phyloP scores from a whole-genome alignment of 2,797 vertebrate species.

The Menidia menidia region DNA sequence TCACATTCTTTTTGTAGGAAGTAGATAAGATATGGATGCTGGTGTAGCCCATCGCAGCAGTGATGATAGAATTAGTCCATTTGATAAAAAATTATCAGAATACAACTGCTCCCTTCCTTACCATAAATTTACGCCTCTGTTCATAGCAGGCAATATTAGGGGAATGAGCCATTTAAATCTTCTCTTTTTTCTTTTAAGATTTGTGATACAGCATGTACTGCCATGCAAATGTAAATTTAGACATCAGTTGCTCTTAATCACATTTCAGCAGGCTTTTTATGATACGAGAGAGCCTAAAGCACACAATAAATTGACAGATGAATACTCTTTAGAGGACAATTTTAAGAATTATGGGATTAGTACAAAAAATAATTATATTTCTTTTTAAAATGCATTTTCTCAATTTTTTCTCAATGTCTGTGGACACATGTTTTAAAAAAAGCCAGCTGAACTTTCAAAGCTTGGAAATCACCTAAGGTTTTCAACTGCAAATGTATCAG shows the following conservation, averaged over 20 bases:
- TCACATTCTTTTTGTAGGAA: constrained; percentile 18
- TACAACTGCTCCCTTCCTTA: background rate
- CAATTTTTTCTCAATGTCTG: too few species aligned
- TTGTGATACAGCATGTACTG: background rate
- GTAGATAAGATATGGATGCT: constrained; percentile 31
- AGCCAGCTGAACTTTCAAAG: too few species aligned
- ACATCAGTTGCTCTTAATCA: background rate
- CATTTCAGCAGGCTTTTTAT: background rate
- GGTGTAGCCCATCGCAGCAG: constrained; percentile 29
- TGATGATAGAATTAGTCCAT: constrained; percentile 28
- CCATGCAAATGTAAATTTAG: background rate
- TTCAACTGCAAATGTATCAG: too few species aligned
- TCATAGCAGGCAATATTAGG: background rate
- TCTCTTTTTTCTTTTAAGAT: background rate
- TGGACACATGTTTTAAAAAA: too few species aligned
- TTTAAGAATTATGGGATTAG: too few species aligned
- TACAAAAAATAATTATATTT: too few species aligned
- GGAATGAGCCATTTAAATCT: background rate
- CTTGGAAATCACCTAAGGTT: too few species aligned
- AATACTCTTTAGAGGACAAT: background rate
- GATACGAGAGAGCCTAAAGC: background rate
- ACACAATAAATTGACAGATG: background rate
- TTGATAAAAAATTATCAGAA: constrained; percentile 18
- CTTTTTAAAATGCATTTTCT: too few species aligned
- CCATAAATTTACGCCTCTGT: background rate